Base-by-base conservation (phyloP, 2,888 invertebrate genomes). In the Xestia xanthographa region DNA sequence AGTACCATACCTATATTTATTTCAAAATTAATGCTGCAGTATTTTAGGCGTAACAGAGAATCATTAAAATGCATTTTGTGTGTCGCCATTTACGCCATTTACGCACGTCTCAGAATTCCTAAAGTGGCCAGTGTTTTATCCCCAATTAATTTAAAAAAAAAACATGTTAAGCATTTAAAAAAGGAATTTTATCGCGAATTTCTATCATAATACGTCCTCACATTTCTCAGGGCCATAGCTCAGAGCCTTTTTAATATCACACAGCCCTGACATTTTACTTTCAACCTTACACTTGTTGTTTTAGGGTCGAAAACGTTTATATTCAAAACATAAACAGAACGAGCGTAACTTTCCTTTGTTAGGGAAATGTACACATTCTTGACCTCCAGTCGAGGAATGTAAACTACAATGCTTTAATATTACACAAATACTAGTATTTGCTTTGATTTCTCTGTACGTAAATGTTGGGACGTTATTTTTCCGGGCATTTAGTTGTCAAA, bases 321-420 rank as follows among this genome's bases (percentile, higher is more conserved):
- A 78, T 71, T 68, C 22, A 62, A 50, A 83, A 83, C 79, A 71
- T 48, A 71, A 83, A 86, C 68, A 69, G 82, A 74, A 72, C 45
- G 60, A 77, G 38, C 71, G 66, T 74, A 78, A 72, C 86, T 86
- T 86, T 86, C 86, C 83, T 86, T 83, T 83, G 83, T 83, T 83
- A 83, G 66, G 73, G 83, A 83, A 86, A 83, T 79, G 80, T 83
- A 86, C 83, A 83, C 86, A 83, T 83, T 86, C 86, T 83, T 83
- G 83, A 83, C 83, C 83, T 86, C 83, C 62, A 62, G 63, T 83
- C 34, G 63, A 50, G 74, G 79, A 83, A 83, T 83, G 83, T 83
- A 72, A 75, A 83, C 84, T 83, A 86, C 74, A 86, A 72, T 60
- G 84, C 79, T 86, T 83, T 83, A 83, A 83, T 83, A 83, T 65